These are phyloP conservation scores for Nomada ruficornis DNA, from an alignment of 2,888 invertebrate genomes.

Conservation along the genomic window DNA sequence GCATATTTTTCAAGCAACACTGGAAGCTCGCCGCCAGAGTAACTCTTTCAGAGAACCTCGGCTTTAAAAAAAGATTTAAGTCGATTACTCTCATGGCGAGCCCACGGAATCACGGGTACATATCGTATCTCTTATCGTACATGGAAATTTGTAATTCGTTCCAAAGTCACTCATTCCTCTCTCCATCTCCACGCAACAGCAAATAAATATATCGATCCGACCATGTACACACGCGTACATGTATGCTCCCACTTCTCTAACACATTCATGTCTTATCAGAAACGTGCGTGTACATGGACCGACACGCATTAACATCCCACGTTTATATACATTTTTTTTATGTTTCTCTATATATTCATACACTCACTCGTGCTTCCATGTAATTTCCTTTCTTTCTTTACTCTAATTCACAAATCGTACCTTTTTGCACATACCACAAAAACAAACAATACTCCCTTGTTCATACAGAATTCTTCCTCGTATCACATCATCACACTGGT, in stretches of 20 bases:
- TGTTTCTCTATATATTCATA: conserved; percentile 37
- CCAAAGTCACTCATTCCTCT: conserved; percentile 59
- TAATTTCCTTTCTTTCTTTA: conserved; percentile 40
- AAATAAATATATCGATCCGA: conserved; percentile 76
- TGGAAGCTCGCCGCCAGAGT: conserved; percentile 21
- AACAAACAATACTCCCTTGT: conserved; percentile 5
- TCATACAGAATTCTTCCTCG: neutral
- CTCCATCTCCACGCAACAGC: conserved; percentile 68
- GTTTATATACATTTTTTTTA: conserved; percentile 70
- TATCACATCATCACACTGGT: neutral
- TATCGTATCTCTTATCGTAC: conserved; percentile 46
- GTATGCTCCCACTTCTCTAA: conserved; percentile 1
- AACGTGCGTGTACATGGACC: conserved; percentile 40
- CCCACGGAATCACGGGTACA: conserved; percentile 43
- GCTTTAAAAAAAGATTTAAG: neutral
- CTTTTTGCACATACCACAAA: neutral
- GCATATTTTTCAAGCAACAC: conserved; percentile 55
- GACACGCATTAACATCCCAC: conserved; percentile 64
- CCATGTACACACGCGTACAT: conserved; percentile 41
- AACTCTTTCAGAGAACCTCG: conserved; percentile 34
- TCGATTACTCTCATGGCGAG: conserved; percentile 26
- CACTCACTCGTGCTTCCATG: conserved; percentile 21
- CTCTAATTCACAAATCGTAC: conserved; percentile 28
- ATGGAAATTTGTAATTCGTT: conserved; percentile 59
- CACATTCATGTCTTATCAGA: conserved; percentile 2